Percentiles rank a stretch among this genome's conserved stretches.
phyloP scores from a whole-genome alignment of 2,888 invertebrate species.

The Pilophorus perplexus region DNA sequence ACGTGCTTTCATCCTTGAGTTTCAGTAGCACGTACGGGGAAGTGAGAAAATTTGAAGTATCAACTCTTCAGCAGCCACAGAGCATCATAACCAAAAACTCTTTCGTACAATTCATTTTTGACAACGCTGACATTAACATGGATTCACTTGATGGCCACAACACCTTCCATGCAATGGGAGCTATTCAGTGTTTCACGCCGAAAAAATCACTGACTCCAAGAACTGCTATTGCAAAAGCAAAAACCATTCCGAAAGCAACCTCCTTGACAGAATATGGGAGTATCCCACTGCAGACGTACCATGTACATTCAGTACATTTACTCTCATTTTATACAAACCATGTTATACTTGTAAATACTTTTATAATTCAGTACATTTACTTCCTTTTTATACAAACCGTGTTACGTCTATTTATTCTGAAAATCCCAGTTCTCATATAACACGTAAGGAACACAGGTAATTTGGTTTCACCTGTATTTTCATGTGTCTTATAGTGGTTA shows the following conservation, averaged over 20 bases:
- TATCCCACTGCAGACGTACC: conserved; percentile 5
- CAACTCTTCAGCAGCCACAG: conserved; percentile 4
- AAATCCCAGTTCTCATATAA: too few species aligned
- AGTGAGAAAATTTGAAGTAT: conserved; percentile 27
- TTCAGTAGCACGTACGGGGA: conserved; percentile 25
- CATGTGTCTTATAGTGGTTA: too few species aligned
- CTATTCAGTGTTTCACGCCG: conserved; percentile 5
- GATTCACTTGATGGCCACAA: conserved; percentile 7
- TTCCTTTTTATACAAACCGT: too few species aligned
- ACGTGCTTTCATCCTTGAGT: conserved; percentile 29
- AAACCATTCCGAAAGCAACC: conserved; percentile 4
- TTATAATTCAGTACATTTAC: too few species aligned
- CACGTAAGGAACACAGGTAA: too few species aligned
- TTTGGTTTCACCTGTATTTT: too few species aligned
- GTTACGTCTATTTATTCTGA: too few species aligned
- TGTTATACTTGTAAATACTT: too few species aligned
- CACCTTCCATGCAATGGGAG: conserved; percentile 6
- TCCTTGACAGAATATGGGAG: background rate
- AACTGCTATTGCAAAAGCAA: background rate
- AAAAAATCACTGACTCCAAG: background rate
- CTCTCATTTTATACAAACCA: too few species aligned
- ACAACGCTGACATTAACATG: conserved; percentile 47
- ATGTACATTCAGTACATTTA: too few species aligned
- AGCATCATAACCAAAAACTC: background rate
- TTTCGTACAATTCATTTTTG: conserved; percentile 46